Evolutionary conservation across 1,140 invertebrate species (phyloP).

Genomic region (Drosophila arawakana): DNA sequence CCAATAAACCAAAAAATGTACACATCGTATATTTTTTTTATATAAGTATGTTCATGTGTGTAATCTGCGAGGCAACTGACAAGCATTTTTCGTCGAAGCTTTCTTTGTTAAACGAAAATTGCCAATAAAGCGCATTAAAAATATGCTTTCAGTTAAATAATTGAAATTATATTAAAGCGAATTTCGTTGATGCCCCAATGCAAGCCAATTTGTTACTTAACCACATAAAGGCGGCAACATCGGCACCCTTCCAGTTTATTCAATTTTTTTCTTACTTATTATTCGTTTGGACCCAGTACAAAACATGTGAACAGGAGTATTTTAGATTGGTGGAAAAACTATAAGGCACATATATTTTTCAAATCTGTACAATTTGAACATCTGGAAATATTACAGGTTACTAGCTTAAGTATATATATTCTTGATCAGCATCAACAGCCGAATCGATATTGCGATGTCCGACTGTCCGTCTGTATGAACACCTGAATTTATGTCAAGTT

Average conservation of each 20-base stretch:
- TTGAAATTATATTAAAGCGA: conserved; percentile 76
- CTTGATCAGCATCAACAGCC: too few relatives aligned
- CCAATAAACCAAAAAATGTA: background rate
- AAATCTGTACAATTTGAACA: too few relatives aligned
- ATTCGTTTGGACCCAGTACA: too few relatives aligned
- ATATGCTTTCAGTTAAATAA: conserved; percentile 76
- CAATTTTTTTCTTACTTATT: conserved; percentile 26
- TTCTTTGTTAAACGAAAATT: conserved; percentile 57
- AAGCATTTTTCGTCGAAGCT: conserved; percentile 41
- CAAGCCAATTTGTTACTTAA: conserved; percentile 55
- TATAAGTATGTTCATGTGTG: background rate
- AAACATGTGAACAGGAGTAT: too few relatives aligned
- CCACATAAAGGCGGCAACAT: conserved; percentile 25
- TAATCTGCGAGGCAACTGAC: conserved; percentile 29
- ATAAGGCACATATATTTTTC: too few relatives aligned
- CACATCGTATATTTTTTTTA: background rate
- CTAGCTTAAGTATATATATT: too few relatives aligned
- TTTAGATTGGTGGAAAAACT: too few relatives aligned
- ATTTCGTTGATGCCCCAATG: conserved; percentile 38
- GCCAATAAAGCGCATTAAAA: conserved; percentile 77
- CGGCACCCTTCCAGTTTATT: conserved; percentile 22
- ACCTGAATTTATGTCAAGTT: too few relatives aligned
- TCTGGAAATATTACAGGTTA: too few relatives aligned
- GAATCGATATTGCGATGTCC: too few relatives aligned
- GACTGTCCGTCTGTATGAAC: too few relatives aligned